Base-by-base conservation (phyloP, 2,888 invertebrate genomes). In the Chloroclystis v-ata region DNA sequence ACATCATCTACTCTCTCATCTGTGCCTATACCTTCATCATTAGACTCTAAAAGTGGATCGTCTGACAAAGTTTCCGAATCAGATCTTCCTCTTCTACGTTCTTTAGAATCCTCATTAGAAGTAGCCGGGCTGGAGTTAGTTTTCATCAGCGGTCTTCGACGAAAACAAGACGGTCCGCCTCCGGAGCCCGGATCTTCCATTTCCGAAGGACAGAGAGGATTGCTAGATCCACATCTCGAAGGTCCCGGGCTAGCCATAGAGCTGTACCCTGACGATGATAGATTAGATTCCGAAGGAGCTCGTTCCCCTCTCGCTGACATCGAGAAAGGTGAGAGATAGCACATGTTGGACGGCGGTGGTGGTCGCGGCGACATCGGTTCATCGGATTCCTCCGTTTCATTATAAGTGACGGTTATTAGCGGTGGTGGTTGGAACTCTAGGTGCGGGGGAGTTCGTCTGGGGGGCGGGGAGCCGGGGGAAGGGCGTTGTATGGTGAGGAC, bases 191-290 rank as follows among this genome's bases (percentile, higher is more conserved):
- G 91, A 61, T 93, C 93, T 63, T 94, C 93, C 89, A 92, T 91
- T 81, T 94, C 93, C 8, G 92, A 91, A 1, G 93, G 92, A 69
- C 93, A 94, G 2, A 95, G 73, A 0, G 94, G 94, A 73, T 94
- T 95, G 65, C 92, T 94, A 0, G 94, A 95, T 4, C 94, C 94
- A 69, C 95, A 95, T 52, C 95, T 85, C 0, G 94, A 94, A 3
- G 94, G 93, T 0, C 94, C 94, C 0, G 95, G 95, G 75, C 94
- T 94, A 0, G 95, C 94, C 93, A 95, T 94, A 1, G 94, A 95
- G 56, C 94, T 94, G 72, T 95, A 95, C 6, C 95, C 95, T 0
- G 94, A 95, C 6, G 95, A 94, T 54, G 94, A 94, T 29, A 95
- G 83, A 74, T 95, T 95, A 1, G 94, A 94, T 79, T 95, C 94